Percentiles rank a stretch among this genome's conserved stretches.
phyloP scores from a whole-genome alignment of 2,888 invertebrate species.

The Latrodectus hesperus region DNA sequence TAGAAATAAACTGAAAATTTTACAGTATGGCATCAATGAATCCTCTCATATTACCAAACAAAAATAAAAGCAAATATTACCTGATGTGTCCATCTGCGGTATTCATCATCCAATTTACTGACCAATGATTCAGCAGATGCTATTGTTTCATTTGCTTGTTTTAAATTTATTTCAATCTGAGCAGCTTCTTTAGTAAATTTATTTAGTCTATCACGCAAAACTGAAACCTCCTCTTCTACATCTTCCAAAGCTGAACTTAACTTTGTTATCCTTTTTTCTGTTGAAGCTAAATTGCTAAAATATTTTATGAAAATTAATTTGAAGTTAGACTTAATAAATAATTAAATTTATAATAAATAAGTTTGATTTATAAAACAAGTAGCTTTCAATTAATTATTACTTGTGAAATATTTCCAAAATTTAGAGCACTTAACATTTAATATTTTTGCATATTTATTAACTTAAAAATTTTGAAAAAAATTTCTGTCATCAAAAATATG shows the following conservation, averaged over 20 bases:
- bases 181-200: constrained; percentile 95
- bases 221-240: constrained; percentile 87
- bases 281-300: constrained; percentile 60
- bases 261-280: constrained; percentile 76
- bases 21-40: neutral
- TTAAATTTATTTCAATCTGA: constrained; percentile 88
- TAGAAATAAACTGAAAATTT: no score
- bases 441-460: no score
- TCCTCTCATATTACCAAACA: neutral
- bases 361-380: no score
- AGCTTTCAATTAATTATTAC: no score
- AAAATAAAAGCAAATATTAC: constrained; percentile 74
- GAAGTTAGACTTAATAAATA: no score
- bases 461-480: no score
- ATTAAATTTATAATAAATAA: neutral
- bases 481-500: no score
- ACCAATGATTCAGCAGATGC: constrained; percentile 87
- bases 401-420: no score
- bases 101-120: constrained; percentile 90
- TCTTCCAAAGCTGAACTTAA: constrained; percentile 85
- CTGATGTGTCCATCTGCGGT: constrained; percentile 88
- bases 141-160: constrained; percentile 85
- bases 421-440: no score
- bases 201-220: constrained; percentile 86
- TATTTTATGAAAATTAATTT: no score